Percentiles rank a stretch among this genome's conserved stretches.
These are phyloP conservation scores for Athrips mouffetella DNA, from an alignment of 2,888 invertebrate species.

Conservation along the genomic window DNA sequence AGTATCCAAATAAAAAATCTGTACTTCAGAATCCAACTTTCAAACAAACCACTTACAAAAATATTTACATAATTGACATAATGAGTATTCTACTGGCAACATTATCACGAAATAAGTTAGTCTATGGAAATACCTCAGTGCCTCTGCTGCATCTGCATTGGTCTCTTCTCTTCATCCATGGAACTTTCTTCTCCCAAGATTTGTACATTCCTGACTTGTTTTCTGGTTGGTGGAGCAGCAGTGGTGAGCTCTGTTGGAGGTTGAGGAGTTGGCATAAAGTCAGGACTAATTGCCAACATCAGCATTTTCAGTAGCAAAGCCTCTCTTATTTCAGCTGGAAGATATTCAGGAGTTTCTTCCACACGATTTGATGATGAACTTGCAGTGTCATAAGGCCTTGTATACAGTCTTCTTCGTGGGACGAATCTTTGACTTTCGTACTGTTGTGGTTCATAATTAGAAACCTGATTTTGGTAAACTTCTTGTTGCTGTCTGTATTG, in stretches of 20 bases:
- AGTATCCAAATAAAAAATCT: conserved; percentile 27
- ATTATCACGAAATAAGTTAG: conserved; percentile 37
- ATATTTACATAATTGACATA: conserved; percentile 61
- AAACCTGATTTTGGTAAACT: conserved; percentile 55
- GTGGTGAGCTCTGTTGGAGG: conserved; percentile 68
- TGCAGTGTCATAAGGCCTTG: conserved; percentile 61
- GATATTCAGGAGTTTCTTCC: conserved; percentile 77
- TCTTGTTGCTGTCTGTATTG: conserved; percentile 54
- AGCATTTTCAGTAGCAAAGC: conserved; percentile 85
- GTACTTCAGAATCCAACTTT: conserved; percentile 23
- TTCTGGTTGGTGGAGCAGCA: conserved; percentile 72
- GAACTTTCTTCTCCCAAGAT: conserved; percentile 82
- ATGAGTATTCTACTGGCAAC: conserved; percentile 48
- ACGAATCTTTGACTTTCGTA: conserved; percentile 71
- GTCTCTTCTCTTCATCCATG: conserved; percentile 51
- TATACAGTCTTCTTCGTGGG: conserved; percentile 57
- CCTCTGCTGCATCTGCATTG: conserved; percentile 35
- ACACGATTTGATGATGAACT: conserved; percentile 61
- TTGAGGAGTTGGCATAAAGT: conserved; percentile 64
- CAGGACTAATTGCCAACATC: conserved; percentile 83
- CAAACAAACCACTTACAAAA: conserved; percentile 44
- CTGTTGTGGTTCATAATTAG: conserved; percentile 54
- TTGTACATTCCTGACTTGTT: conserved; percentile 84
- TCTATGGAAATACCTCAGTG: conserved; percentile 43
- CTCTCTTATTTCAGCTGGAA: conserved; percentile 84